A percentile compares a stretch with the other conserved stretches of the same genome.
Conservation (phyloP, 2,113 vertebrate genomes). For the Corythaixoides concolor region DNA sequence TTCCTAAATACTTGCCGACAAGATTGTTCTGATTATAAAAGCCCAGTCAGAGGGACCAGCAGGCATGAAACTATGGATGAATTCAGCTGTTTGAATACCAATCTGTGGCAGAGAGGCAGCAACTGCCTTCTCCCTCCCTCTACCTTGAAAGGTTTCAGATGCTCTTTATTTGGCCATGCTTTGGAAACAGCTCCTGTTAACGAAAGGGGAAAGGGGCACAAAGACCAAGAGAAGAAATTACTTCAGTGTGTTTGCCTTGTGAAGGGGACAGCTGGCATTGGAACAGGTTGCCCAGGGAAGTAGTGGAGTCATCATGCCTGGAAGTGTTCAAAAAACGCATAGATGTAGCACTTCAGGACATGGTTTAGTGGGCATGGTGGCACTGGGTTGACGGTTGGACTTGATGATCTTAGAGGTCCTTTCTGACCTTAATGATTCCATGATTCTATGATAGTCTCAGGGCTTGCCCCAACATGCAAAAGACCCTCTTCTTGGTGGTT, state of each 20-base stretch:
- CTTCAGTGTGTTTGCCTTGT: neutral
- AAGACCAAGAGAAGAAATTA: neutral
- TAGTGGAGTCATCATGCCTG: too few relatives aligned
- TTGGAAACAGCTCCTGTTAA: neutral
- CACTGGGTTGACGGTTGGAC: too few relatives aligned
- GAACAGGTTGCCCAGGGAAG: too few relatives aligned
- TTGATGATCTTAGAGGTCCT: too few relatives aligned
- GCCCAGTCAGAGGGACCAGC: conserved; percentile 1
- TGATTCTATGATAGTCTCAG: neutral
- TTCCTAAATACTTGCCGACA: neutral
- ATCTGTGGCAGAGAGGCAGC: neutral
- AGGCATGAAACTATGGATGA: conserved; percentile 16
- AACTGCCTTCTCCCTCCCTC: neutral
- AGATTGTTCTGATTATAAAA: conserved; percentile 51
- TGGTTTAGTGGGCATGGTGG: too few relatives aligned
- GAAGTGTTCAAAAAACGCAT: too few relatives aligned
- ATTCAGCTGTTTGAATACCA: neutral
- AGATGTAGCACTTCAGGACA: too few relatives aligned
- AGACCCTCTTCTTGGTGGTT: neutral
- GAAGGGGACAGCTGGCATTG: neutral
- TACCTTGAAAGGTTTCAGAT: neutral
- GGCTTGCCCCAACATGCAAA: neutral
- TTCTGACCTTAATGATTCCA: too few relatives aligned
- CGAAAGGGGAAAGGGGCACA: neutral
- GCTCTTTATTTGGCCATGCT: neutral